A percentile compares a stretch with the other conserved stretches of the same genome.
phyloP scores from a whole-genome alignment of 2,797 vertebrate genomes.

The Phylloscopus collybita region DNA sequence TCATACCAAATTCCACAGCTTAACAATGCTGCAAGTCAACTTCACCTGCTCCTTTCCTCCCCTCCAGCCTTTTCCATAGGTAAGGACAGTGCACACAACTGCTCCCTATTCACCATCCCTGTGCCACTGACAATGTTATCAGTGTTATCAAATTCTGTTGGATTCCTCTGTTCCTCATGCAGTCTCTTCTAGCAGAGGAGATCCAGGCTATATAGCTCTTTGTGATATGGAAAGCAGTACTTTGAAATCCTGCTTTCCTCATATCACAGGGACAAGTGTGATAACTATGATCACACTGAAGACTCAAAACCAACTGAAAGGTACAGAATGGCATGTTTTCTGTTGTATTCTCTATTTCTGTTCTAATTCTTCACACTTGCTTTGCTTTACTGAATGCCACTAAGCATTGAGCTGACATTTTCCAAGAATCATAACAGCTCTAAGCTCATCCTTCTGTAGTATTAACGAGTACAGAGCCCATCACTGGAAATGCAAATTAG shows the following conservation, averaged over 20 bases:
- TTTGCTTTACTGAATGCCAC: constrained; percentile 32
- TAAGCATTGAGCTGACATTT: constrained; percentile 38
- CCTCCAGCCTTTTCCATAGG: not conserved
- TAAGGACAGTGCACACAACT: not conserved
- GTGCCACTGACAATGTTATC: not conserved
- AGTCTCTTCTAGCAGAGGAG: not conserved
- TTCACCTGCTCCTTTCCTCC: not conserved
- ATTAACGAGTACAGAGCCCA: not conserved
- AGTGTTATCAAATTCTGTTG: not conserved
- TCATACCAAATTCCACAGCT: not conserved
- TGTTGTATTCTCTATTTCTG: constrained; percentile 26
- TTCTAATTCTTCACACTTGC: constrained; percentile 20
- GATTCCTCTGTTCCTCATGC: not conserved
- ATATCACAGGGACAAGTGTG: not conserved
- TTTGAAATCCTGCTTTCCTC: not conserved
- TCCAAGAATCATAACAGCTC: constrained; percentile 7
- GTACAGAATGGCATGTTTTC: not conserved
- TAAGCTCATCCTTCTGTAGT: not conserved
- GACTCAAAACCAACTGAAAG: not conserved
- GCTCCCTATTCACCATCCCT: not conserved
- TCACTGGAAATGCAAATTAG: not conserved
- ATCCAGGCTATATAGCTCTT: not conserved
- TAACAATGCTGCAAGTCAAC: not conserved
- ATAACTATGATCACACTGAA: not conserved
- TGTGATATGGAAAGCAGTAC: not conserved